These are phyloP conservation scores for Avahi laniger DNA, from an alignment of 2,797 vertebrate genomes.

Conservation along the genomic window DNA sequence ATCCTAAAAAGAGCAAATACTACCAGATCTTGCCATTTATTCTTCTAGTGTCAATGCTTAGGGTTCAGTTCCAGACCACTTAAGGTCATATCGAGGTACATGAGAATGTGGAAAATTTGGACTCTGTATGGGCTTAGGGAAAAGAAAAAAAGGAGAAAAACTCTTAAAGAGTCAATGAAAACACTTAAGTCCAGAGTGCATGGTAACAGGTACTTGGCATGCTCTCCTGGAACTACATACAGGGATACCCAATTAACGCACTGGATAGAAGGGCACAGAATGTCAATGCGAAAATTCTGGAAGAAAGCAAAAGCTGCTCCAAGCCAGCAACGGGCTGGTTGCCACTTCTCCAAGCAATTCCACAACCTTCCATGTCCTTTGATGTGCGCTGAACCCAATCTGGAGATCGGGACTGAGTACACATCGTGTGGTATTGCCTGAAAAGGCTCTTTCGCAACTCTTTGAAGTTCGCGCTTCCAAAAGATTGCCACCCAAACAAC, in stretches of 20 bases:
- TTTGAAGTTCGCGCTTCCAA: background rate
- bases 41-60: background rate
- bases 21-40: background rate
- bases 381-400: background rate
- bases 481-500: background rate
- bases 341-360: background rate
- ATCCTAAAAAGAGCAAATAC: background rate
- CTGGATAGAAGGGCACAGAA: background rate
- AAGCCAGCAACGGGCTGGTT: background rate
- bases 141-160: background rate
- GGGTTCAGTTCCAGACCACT: background rate
- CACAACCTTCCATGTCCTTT: background rate
- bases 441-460: background rate
- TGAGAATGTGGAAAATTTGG: background rate
- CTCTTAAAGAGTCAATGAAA: background rate
- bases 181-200: background rate
- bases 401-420: background rate
- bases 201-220: fast-evolving
- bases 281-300: background rate
- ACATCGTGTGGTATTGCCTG: fast-evolving
- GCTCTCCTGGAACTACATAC: background rate
- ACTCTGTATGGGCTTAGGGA: background rate
- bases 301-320: background rate
- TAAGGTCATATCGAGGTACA: background rate
- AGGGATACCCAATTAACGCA: fast-evolving